A percentile compares a stretch with the other conserved stretches of the same genome.
Evolutionary conservation across 2,888 invertebrate species (phyloP).

Genomic region (Eristalinus sepulchralis): DNA sequence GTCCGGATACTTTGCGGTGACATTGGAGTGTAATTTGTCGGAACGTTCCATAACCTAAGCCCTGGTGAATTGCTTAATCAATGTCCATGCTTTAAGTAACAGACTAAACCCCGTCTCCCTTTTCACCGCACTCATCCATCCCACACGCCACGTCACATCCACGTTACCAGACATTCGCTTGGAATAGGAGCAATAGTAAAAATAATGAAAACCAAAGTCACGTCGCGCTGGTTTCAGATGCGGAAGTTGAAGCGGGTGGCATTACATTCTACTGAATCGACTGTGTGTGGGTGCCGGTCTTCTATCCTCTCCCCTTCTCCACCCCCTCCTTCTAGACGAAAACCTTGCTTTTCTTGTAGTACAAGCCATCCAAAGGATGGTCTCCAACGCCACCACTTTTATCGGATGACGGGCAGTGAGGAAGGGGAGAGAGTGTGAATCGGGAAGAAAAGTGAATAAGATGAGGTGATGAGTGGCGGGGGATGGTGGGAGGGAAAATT

Average conservation of each 20-base stretch:
- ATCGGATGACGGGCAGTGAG: not conserved
- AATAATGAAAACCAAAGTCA: constrained; percentile 71
- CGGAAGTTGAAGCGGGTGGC: constrained; percentile 58
- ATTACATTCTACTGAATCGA: constrained; percentile 64
- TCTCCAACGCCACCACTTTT: constrained; percentile 11
- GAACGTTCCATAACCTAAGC: constrained; percentile 55
- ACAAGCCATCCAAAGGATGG: constrained; percentile 52
- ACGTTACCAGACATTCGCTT: constrained; percentile 39
- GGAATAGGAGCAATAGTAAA: constrained; percentile 40
- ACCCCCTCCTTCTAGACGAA: constrained; percentile 18
- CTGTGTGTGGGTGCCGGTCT: constrained; percentile 27
- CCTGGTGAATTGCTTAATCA: constrained; percentile 67
- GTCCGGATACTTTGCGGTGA: not conserved
- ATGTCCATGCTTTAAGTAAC: constrained; percentile 68
- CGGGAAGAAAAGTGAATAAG: constrained; percentile 64
- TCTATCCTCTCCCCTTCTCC: constrained; percentile 1
- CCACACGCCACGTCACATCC: not conserved
- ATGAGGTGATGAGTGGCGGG: constrained; percentile 63
- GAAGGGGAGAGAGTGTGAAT: constrained; percentile 13
- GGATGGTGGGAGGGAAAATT: constrained; percentile 25
- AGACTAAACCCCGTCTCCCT: constrained; percentile 29
- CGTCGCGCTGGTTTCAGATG: constrained; percentile 61
- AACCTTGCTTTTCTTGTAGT: constrained; percentile 59
- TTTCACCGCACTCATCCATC: not conserved
- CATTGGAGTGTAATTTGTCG: constrained; percentile 46